phyloP scores from a whole-genome alignment of 2,113 vertebrate genomes.

The Synodontis membranacea region DNA sequence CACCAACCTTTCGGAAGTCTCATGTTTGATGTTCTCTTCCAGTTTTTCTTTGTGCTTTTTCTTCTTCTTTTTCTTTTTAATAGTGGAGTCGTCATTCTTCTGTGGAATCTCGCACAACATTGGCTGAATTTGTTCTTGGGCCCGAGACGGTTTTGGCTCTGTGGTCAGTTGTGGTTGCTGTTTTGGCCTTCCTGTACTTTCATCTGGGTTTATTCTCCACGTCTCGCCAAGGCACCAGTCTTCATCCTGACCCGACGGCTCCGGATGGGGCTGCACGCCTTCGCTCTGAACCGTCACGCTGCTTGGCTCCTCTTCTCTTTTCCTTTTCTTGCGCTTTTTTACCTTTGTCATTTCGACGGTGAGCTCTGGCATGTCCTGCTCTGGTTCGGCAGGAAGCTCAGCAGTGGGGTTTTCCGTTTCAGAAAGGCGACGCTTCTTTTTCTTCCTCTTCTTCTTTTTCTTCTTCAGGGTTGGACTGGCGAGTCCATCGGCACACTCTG shows the following conservation, averaged over 20 bases:
- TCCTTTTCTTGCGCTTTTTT: slow-evolving; percentile 52
- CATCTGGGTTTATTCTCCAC: slow-evolving; percentile 62
- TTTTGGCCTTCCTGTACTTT: slow-evolving; percentile 34
- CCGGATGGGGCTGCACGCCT: slow-evolving; percentile 61
- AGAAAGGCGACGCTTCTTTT: slow-evolving; percentile 64
- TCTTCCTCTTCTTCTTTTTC: slow-evolving; percentile 63
- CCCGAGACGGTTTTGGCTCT: background rate
- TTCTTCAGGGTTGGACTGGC: slow-evolving; percentile 52
- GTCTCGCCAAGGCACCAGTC: slow-evolving; percentile 71
- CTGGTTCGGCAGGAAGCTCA: slow-evolving; percentile 17
- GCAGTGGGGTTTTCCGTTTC: slow-evolving; percentile 56
- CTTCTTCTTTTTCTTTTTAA: slow-evolving; percentile 64
- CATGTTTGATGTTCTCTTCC: slow-evolving; percentile 38
- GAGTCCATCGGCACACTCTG: slow-evolving; percentile 27
- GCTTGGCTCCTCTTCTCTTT: slow-evolving; percentile 16
- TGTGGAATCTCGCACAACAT: background rate
- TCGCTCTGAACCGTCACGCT: slow-evolving; percentile 25
- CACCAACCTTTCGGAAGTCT: slow-evolving; percentile 62
- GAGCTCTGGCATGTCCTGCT: slow-evolving; percentile 55
- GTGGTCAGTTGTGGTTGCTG: slow-evolving; percentile 10
- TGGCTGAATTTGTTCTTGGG: background rate
- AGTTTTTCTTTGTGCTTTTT: slow-evolving; percentile 55
- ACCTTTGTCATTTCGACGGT: slow-evolving; percentile 63
- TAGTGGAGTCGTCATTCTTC: background rate
- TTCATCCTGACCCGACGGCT: slow-evolving; percentile 65